These are phyloP conservation scores for Hydractinia symbiolongicarpus DNA, from an alignment of 30 jellyfish, hydroid and myxozoan genomes.

Conservation along the genomic window DNA sequence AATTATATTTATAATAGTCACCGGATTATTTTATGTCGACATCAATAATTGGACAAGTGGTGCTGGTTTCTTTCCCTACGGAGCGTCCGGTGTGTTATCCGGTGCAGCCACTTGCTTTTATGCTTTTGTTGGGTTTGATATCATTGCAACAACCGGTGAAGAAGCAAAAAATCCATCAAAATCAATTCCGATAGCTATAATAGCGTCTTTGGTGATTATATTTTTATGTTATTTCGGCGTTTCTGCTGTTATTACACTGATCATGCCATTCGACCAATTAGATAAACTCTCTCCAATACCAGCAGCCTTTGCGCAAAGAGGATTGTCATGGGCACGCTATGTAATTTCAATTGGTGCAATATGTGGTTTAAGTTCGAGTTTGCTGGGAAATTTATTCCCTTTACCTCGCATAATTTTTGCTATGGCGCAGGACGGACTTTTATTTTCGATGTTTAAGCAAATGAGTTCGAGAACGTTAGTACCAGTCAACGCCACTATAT, in stretches of 20 bases:
- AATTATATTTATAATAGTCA: constrained; percentile 70
- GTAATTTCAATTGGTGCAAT: constrained; percentile 96
- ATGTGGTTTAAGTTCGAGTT: constrained; percentile 97
- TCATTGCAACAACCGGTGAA: constrained; percentile 99
- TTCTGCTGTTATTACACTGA: constrained; percentile 79
- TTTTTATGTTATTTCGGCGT: constrained; percentile 91
- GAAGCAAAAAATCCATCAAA: constrained; percentile 96
- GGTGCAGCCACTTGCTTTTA: constrained; percentile 99
- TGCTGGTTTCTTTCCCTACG: constrained; percentile 97
- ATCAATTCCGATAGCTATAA: constrained; percentile 96
- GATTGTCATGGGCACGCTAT: constrained; percentile 96
- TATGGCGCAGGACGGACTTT: constrained; percentile 92
- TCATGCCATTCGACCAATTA: constrained; percentile 79
- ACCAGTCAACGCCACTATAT: constrained; percentile 97
- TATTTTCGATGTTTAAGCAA: constrained; percentile 62
- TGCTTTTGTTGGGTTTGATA: constrained; percentile 99
- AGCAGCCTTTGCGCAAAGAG: constrained; percentile 88
- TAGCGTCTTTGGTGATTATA: constrained; percentile 80
- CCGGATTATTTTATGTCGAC: constrained; percentile 89
- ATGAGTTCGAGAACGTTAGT: constrained; percentile 72
- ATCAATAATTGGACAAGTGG: constrained; percentile 90
- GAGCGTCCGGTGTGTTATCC: constrained; percentile 96
- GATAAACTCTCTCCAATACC: constrained; percentile 95
- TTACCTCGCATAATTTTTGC: constrained; percentile 93
- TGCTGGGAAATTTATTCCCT: constrained; percentile 95